Evolutionary conservation across 2,797 vertebrate genomes (phyloP).

Genomic region (Pseudotriccus pelzelni): DNA sequence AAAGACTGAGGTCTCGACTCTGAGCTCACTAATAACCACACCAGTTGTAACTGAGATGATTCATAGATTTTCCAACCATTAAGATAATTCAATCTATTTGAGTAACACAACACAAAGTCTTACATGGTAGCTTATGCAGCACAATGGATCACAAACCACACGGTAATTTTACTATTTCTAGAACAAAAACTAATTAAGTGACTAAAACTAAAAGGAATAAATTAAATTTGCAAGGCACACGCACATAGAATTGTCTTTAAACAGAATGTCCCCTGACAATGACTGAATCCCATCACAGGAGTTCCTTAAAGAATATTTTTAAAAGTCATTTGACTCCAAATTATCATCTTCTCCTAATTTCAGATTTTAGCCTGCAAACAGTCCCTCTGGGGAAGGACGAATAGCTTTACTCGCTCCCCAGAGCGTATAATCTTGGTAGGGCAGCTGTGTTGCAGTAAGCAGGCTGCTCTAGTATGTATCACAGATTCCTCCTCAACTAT

Average conservation of each 20-base stretch:
- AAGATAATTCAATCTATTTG: constrained; percentile 34
- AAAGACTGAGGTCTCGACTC: not conserved
- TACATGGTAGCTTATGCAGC: not conserved
- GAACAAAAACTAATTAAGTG: constrained; percentile 33
- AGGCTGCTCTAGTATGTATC: not conserved
- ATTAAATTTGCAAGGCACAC: not conserved
- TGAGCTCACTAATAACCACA: not conserved
- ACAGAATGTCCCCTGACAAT: not conserved
- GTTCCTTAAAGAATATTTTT: constrained; percentile 5
- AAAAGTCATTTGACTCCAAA: constrained; percentile 4
- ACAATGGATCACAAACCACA: constrained; percentile 8
- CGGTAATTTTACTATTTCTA: constrained; percentile 37
- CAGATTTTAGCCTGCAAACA: not conserved
- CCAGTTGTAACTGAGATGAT: constrained; percentile 32
- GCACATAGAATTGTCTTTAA: not conserved
- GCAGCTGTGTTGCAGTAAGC: not conserved
- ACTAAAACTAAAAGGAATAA: constrained; percentile 2
- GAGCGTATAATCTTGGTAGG: not conserved
- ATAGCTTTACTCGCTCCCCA: not conserved
- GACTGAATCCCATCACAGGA: not conserved
- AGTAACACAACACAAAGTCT: constrained; percentile 25
- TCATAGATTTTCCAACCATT: constrained; percentile 53
- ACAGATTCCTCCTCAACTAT: not conserved
- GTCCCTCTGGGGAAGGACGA: not conserved
- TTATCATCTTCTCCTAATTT: not conserved